phyloP scores from a whole-genome alignment of 2,113 vertebrate species.

The Gopherus evgoodei region DNA sequence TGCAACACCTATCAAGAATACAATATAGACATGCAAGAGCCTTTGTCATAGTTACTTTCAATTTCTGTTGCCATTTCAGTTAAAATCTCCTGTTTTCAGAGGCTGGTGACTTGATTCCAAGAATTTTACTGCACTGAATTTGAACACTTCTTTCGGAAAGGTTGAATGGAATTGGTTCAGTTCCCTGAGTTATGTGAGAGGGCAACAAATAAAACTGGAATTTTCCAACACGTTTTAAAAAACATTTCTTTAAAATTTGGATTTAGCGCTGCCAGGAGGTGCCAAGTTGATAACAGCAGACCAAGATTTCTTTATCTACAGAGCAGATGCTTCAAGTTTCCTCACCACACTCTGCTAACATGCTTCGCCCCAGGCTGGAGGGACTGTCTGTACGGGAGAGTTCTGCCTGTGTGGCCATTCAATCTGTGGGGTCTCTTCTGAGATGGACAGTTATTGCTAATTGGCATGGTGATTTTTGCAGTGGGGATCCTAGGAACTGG shows the following conservation, averaged over 20 bases:
- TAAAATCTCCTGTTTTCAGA: not conserved
- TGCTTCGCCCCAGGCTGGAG: accelerated
- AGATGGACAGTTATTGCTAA: not conserved
- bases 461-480: not conserved
- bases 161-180: not conserved
- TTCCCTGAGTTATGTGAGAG: not conserved
- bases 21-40: too few species aligned
- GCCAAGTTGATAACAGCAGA: not conserved
- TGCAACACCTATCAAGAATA: too few species aligned
- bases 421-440: not conserved
- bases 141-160: not conserved
- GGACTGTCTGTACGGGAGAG: not conserved
- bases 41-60: not conserved
- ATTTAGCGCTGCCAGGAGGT: not conserved
- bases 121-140: not conserved
- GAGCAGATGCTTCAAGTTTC: not conserved
- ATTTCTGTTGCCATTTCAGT: not conserved
- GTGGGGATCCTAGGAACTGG: not conserved
- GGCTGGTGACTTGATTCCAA: not conserved
- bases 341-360: not conserved
- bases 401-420: not conserved
- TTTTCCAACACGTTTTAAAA: not conserved
- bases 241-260: not conserved
- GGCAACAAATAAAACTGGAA: not conserved
- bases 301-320: not conserved